These are phyloP conservation scores for Chiridota heheva DNA, from an alignment of 35 echinoderm and acorn worm genomes.

Conservation along the genomic window DNA sequence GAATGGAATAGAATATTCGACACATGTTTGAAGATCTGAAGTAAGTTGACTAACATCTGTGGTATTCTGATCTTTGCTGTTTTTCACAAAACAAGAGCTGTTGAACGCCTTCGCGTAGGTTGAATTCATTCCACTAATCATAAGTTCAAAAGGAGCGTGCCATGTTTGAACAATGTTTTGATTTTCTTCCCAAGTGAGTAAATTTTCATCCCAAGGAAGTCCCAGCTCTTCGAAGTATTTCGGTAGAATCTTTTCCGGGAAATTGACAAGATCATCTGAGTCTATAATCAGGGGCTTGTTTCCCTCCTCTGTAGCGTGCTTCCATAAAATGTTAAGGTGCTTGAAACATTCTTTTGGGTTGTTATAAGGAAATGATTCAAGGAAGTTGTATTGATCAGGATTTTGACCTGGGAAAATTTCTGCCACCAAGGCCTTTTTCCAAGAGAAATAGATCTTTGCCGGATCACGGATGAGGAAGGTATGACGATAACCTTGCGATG, in stretches of 20 bases:
- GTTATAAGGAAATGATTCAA: not conserved
- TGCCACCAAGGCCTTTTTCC: not conserved
- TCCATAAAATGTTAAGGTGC: not conserved
- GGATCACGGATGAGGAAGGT: conserved; percentile 58
- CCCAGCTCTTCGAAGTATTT: conserved; percentile 51
- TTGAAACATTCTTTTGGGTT: too few species aligned
- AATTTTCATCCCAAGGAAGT: conserved; percentile 35
- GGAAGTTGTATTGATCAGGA: not conserved
- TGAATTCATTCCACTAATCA: not conserved
- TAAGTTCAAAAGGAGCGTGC: conserved; percentile 12
- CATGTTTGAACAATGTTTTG: conserved; percentile 32
- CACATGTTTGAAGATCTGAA: conserved; percentile 13
- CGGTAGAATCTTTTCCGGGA: conserved; percentile 44
- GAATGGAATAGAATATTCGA: not conserved
- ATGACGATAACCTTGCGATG: too few species aligned
- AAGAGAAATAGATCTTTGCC: conserved; percentile 6
- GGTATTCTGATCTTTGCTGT: not conserved
- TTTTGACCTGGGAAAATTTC: not conserved
- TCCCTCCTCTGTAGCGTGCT: not conserved
- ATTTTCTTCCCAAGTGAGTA: conserved; percentile 24
- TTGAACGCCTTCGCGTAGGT: conserved; percentile 48
- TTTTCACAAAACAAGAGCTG: conserved; percentile 29
- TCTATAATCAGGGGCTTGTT: conserved; percentile 47
- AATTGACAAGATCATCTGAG: conserved; percentile 51
- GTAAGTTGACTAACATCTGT: conserved; percentile 23